Base-by-base conservation (phyloP, 1,140 invertebrate species). In the Drosophila lacertosa region DNA sequence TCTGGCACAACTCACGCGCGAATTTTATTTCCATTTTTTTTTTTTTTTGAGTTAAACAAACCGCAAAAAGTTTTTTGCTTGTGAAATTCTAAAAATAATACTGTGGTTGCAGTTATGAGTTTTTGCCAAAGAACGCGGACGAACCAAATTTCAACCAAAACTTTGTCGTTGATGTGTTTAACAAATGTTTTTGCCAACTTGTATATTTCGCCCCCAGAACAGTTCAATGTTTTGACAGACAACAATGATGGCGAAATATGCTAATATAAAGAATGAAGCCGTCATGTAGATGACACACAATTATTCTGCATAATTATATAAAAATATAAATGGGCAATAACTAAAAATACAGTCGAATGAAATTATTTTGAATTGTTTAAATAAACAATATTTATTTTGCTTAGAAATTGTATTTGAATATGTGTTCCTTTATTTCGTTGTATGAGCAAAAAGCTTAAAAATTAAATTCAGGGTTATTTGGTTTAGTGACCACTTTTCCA, bases 11-110 rank as follows among this genome's bases (percentile, higher is more conserved):
- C 35, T 62, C 74, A 63, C 65, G 62, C 54, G 45, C 58, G 37
- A 65, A 53, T 69, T 57, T 74, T 64, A 47, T 76, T 84, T 76
- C 71, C 60, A 64, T 84, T 84, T 69, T 83, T 40, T n/a, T 40
- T 40, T 40, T 40, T 18, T 40, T 47, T 63, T 53, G 11, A 48
- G 57, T 45, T 58, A 83, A 79, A 72, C 54, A 84, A 76, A 76
- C 71, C 72, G 75, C 80, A 74, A 22, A 22, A 81, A 82, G 50
- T 82, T 74, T 58, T 51, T 35, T 24, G 47, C n/a, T 18, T 47
- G 18, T 29, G 26, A 40, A 62, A 18, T 63, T 26, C 51, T 29
- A 65, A 70, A 70, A 65, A 70, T 70, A 70, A 55, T 65, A 65
- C 11, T 63, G 58, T 11, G 60, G 13, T 40, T 53, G 51, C 50